Evolutionary conservation across 2,113 vertebrate genomes (phyloP).

Genomic region (Podarcis muralis): DNA sequence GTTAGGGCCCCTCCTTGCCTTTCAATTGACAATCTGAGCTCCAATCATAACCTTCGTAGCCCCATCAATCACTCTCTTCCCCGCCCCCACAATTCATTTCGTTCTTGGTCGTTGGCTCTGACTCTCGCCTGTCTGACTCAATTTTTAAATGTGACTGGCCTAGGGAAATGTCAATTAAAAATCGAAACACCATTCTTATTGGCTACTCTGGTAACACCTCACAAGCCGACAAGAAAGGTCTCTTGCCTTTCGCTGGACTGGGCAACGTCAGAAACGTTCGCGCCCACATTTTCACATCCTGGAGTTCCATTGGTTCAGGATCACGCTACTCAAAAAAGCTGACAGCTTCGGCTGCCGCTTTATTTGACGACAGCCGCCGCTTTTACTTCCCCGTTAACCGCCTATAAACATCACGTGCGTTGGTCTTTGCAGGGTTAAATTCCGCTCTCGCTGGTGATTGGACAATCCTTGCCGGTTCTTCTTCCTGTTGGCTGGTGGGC

Average conservation of each 20-base stretch:
- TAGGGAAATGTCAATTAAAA: not conserved
- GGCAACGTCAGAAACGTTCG: not conserved
- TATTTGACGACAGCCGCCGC: not conserved
- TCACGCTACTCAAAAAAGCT: not conserved
- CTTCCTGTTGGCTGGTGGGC: not conserved
- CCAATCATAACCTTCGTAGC: not conserved
- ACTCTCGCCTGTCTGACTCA: not conserved
- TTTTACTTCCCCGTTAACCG: too few relatives aligned
- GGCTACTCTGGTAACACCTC: not conserved
- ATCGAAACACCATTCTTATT: not conserved
- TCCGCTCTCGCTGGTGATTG: not conserved
- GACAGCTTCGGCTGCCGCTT: not conserved
- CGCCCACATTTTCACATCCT: too few relatives aligned
- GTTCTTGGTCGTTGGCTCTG: slow-evolving; percentile 3
- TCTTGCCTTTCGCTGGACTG: not conserved
- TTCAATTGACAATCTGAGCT: slow-evolving; percentile 34
- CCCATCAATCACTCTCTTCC: not conserved
- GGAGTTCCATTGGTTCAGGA: not conserved
- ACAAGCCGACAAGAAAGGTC: not conserved
- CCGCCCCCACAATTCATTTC: not conserved
- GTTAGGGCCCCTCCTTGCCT: too few relatives aligned
- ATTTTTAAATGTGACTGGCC: not conserved
- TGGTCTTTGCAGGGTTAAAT: not conserved
- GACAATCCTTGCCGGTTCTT: not conserved
- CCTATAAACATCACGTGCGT: not conserved